These are phyloP conservation scores for Lingula anatina DNA, from an alignment of 2,888 invertebrate genomes.

Conservation along the genomic window DNA sequence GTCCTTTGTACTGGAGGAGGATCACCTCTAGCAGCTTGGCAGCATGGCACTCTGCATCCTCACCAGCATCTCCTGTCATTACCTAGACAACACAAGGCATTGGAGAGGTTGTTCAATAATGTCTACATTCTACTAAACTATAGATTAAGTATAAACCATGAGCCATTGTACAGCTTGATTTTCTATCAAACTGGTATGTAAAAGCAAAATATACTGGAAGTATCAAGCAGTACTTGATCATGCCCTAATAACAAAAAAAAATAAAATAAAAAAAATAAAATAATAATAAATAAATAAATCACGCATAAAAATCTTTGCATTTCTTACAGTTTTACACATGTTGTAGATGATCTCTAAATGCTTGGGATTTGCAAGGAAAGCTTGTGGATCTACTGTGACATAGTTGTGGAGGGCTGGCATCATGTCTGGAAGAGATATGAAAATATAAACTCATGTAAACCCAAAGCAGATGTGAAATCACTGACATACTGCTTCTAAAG, in stretches of 20 bases:
- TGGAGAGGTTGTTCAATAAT: background rate
- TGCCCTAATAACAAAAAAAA: no score
- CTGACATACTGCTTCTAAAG: no score
- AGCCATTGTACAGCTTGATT: no score
- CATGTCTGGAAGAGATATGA: slow-evolving; percentile 68
- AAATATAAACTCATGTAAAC: background rate
- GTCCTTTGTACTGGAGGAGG: slow-evolving; percentile 75
- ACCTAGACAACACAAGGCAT: slow-evolving; percentile 53
- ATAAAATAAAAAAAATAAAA: no score
- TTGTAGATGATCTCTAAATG: slow-evolving; percentile 86
- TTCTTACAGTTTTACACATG: slow-evolving; percentile 79
- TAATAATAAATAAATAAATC: no score
- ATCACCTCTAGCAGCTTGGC: slow-evolving; percentile 95
- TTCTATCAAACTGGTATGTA: no score
- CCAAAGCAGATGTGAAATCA: no score
- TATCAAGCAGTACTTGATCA: no score
- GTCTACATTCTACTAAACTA: no score
- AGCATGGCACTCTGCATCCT: slow-evolving; percentile 93
- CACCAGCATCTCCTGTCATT: slow-evolving; percentile 68
- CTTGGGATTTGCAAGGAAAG: slow-evolving; percentile 86
- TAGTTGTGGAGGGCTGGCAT: slow-evolving; percentile 98
- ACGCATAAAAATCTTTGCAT: no score
- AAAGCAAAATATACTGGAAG: no score
- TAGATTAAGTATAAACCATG: no score
- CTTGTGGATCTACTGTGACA: slow-evolving; percentile 89